Percentiles rank a stretch among this genome's conserved stretches.
phyloP scores from a whole-genome alignment of 2,797 vertebrate species.

The Pangasius djambal region DNA sequence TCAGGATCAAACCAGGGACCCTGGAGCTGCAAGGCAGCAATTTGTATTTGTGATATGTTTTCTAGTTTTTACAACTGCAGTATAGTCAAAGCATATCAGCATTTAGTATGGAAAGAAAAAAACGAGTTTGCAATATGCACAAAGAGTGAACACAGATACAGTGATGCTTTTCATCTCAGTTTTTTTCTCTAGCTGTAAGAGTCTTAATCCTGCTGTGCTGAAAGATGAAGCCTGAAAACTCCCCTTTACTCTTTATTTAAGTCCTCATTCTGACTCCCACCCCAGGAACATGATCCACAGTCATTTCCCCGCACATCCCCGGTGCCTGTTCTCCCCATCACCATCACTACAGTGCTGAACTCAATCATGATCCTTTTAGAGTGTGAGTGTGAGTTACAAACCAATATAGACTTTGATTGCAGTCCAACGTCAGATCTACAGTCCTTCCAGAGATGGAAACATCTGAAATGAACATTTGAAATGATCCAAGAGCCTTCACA shows the following conservation, averaged over 20 bases:
- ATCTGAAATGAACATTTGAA: background rate
- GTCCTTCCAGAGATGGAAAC: background rate
- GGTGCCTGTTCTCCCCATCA: constrained; percentile 41
- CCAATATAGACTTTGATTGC: constrained; percentile 44
- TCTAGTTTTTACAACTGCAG: background rate
- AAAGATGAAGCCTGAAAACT: constrained; percentile 36
- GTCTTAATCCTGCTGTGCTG: constrained; percentile 32
- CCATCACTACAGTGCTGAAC: constrained; percentile 44
- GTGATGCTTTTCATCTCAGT: constrained; percentile 13
- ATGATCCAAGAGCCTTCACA: background rate
- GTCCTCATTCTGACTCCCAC: constrained; percentile 42
- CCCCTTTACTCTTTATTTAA: constrained; percentile 37
- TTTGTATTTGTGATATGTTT: background rate
- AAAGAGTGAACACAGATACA: background rate
- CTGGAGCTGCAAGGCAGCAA: background rate
- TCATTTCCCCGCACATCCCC: constrained; percentile 45
- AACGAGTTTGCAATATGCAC: background rate
- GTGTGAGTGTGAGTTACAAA: constrained; percentile 51
- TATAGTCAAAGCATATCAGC: background rate
- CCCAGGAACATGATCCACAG: constrained; percentile 52
- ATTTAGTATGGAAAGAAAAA: background rate
- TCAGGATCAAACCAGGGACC: background rate
- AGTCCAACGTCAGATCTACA: constrained; percentile 3
- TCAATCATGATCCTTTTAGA: constrained; percentile 48
- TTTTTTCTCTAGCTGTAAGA: constrained; percentile 6